Conservation (phyloP, 1,140 invertebrate species). For the Brachionus rubens region DNA sequence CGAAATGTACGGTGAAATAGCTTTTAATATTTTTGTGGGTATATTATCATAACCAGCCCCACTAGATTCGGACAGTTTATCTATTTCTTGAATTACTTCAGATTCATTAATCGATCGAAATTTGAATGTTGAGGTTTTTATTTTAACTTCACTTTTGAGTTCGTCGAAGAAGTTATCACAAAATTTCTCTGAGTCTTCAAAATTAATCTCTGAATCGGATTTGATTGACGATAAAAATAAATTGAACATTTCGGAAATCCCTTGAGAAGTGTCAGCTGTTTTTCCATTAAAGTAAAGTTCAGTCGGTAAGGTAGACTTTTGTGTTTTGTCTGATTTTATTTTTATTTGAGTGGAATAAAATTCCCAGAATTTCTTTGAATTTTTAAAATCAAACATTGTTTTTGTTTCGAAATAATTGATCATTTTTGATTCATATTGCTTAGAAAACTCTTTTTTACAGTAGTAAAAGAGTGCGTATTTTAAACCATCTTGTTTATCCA, state of each 20-base stretch:
- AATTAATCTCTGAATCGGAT: not conserved
- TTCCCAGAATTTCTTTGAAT: constrained; percentile 21
- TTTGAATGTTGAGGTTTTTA: too few relatives aligned
- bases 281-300: not conserved
- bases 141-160: not conserved
- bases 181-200: not conserved
- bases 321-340: not conserved
- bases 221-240: not conserved
- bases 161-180: not conserved
- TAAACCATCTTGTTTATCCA: not conserved
- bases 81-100: not conserved
- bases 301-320: too few relatives aligned
- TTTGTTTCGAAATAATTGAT: not conserved
- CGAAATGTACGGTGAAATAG: not conserved
- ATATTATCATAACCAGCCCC: not conserved
- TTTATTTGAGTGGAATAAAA: constrained; percentile 1
- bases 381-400: constrained; percentile 7
- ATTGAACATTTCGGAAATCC: not conserved
- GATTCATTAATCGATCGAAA: not conserved
- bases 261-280: not conserved
- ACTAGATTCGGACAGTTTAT: not conserved
- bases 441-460: not conserved
- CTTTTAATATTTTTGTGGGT: not conserved
- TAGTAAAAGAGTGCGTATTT: not conserved
- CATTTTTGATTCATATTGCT: constrained; percentile 8